These are phyloP conservation scores for Hippocampus guttulatus DNA, from an alignment of 2,113 vertebrate species.

Conservation along the genomic window DNA sequence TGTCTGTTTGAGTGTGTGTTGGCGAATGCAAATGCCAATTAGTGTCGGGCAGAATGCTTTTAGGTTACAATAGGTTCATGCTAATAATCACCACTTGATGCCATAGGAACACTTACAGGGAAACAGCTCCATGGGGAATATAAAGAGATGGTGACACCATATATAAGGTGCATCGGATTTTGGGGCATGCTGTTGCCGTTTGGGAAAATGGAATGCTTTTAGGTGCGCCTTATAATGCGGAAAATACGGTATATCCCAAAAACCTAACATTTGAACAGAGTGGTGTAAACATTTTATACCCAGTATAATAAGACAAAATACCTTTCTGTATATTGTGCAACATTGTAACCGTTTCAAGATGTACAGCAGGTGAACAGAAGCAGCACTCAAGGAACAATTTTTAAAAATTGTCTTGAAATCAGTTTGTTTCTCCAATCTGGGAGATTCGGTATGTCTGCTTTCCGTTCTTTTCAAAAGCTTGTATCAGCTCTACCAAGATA, in stretches of 20 bases:
- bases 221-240: too few species aligned
- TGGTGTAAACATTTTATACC: not conserved
- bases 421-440: not conserved
- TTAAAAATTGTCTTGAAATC: not conserved
- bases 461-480: not conserved
- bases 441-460: not conserved
- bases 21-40: too few species aligned
- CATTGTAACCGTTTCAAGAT: not conserved
- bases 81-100: too few species aligned
- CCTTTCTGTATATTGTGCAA: not conserved
- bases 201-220: too few species aligned
- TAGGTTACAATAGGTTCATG: too few species aligned
- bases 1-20: too few species aligned
- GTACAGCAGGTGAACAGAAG: not conserved
- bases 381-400: not conserved
- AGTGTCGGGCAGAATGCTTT: too few species aligned
- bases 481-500: not conserved
- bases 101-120: too few species aligned
- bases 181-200: too few species aligned
- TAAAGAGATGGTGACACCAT: too few species aligned
- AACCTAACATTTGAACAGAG: not conserved
- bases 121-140: too few species aligned
- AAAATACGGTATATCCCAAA: not conserved
- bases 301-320: not conserved
- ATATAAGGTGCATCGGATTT: too few species aligned